These are phyloP conservation scores for Drosophila vallismaia DNA, from an alignment of 2,888 invertebrate genomes.

Conservation along the genomic window DNA sequence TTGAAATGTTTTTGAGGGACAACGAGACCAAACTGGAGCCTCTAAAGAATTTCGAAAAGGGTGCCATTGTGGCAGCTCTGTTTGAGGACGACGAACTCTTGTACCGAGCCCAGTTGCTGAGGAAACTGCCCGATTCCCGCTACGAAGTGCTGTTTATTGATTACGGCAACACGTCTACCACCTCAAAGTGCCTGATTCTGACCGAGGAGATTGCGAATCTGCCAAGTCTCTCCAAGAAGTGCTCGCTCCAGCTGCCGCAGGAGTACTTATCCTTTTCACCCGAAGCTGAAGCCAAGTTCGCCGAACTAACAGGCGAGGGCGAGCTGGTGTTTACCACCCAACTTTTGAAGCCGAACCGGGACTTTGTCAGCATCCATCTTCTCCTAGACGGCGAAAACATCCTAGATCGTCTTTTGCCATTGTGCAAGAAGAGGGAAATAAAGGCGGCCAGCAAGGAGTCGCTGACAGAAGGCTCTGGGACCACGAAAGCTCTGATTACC, in stretches of 20 bases:
- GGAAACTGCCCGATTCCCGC: constrained; percentile 84
- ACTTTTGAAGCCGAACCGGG: constrained; percentile 87
- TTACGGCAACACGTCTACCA: constrained; percentile 87
- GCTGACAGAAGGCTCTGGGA: constrained; percentile 44
- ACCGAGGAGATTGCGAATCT: constrained; percentile 86
- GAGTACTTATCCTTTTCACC: constrained; percentile 87
- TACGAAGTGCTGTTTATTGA: constrained; percentile 88
- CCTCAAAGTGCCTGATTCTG: constrained; percentile 86
- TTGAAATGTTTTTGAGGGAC: constrained; percentile 85
- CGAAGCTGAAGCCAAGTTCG: constrained; percentile 87
- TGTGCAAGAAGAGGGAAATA: constrained; percentile 83
- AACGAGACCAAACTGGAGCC: constrained; percentile 86
- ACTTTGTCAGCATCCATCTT: constrained; percentile 88
- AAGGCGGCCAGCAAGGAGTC: constrained; percentile 30
- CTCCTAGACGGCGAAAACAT: constrained; percentile 87
- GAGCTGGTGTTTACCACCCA: constrained; percentile 89
- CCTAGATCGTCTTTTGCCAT: constrained; percentile 85
- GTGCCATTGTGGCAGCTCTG: constrained; percentile 87
- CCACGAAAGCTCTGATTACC: constrained; percentile 86
- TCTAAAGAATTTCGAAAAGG: constrained; percentile 82
- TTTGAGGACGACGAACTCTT: constrained; percentile 88
- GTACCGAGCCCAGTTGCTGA: constrained; percentile 88
- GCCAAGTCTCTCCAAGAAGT: constrained; percentile 87
- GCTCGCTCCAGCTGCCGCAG: constrained; percentile 86
- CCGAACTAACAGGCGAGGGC: constrained; percentile 88